Evolutionary conservation across 2,888 invertebrate species (phyloP).

Genomic region (Geotrupes spiniger): DNA sequence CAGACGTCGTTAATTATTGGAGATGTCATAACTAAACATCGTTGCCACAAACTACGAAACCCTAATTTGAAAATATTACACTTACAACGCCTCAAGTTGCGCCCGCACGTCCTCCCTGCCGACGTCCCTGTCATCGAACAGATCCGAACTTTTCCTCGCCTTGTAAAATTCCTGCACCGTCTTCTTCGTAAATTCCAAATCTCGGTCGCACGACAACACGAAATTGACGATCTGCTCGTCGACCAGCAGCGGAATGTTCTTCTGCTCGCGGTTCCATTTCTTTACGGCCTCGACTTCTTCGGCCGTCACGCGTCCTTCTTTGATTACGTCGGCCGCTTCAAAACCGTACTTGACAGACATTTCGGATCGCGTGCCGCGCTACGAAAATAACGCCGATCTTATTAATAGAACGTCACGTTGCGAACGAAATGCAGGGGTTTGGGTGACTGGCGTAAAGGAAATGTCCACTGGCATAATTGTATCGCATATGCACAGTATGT

Average conservation of each 20-base stretch:
- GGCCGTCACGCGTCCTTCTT: constrained; percentile 32
- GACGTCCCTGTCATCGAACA: constrained; percentile 1
- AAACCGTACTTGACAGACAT: constrained; percentile 30
- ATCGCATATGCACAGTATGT: no score
- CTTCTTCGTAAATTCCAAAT: constrained; percentile 57
- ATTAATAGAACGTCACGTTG: no score
- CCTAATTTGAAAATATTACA: no score
- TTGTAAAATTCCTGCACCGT: constrained; percentile 64
- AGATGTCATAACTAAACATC: no score
- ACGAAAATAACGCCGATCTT: no score
- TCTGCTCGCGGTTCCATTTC: constrained; percentile 32
- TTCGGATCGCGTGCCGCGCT: constrained; percentile 15
- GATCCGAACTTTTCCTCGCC: background rate
- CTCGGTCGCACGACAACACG: constrained; percentile 63
- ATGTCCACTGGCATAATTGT: no score
- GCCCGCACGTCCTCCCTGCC: background rate
- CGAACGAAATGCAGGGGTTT: no score
- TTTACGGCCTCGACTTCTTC: constrained; percentile 38
- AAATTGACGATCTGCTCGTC: constrained; percentile 65
- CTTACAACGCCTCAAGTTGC: constrained; percentile 6
- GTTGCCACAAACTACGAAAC: background rate
- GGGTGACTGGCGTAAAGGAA: no score
- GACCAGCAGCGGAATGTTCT: constrained; percentile 43
- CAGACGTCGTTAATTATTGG: no score
- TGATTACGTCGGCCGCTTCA: constrained; percentile 35